Evolutionary conservation across 1,140 invertebrate genomes (phyloP), one percentile per base, ranked within the genome.

Genomic region (Tigriopus japonicus): DNA sequence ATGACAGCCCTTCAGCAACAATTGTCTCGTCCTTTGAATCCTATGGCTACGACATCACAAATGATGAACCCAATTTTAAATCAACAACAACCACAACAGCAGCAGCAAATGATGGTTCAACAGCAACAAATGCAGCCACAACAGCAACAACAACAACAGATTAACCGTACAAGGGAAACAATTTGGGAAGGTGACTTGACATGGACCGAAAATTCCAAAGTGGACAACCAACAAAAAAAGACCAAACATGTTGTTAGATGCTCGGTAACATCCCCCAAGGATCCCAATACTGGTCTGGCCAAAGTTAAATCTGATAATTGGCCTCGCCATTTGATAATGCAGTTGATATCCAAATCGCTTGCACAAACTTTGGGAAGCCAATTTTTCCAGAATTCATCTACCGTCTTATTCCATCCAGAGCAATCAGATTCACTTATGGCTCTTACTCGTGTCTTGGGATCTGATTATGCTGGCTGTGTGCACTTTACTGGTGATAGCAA

Each of bases 291-390:
- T 3, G 28, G 28, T 35, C 28, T 5, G 68, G 81, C 84, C 0
- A 88, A 92, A 72, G 75, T 92, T 64, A 90, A 88, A 75, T 86
- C 87, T 1, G 85, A 88, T 65, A 84, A 85, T 14, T 96, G 91
- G 91, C 90, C 91, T 1, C 78, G 78, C 58, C 92, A 91, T 70
- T 70, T 96, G 12, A 79, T 89, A 45, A 91, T 95, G 85, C 89
- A 94, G 69, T 69, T 94, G 56, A 87, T 96, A 80, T 90, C 90
- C 0, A 90, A 90, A 69, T 81, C 84, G 65, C 72, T 95, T 51
- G 85, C 92, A 65, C 85, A 85, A 61, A 89, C 80, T 70, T 86
- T 90, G 66, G 87, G 87, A 0, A 65, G 61, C 21, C 77, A 81
- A 62, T 87, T 85, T 69, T 76, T 95, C 0, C 88, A 88, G 69